Base-by-base conservation (phyloP, 2,888 invertebrate genomes). In the Lycia hirtaria region DNA sequence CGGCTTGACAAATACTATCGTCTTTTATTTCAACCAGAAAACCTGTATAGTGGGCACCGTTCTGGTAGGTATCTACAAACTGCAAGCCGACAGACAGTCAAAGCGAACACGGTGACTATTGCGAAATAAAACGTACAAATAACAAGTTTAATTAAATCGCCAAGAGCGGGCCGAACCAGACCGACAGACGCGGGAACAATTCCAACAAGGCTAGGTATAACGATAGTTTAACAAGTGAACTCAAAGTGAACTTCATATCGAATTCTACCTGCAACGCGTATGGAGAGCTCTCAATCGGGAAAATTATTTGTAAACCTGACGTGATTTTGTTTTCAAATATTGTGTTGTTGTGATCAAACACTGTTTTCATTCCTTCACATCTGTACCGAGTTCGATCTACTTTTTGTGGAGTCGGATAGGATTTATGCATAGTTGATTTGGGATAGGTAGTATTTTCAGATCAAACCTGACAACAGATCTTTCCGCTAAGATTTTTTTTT, bases 141-240 rank as follows among this genome's bases (percentile, higher is more conserved):
- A 90, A 86, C 88, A 88, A 85, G 85, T 91, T 92, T 92, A 92
- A 92, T 91, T 92, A 91, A 92, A 92, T 90, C 79, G 87, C 81
- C 81, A 87, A 86, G 85, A 86, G 75, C 81, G 72, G 72, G 67
- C 68, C 62, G 61, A 70, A 73, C 72, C 70, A 28, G 47, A 24
- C 70, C 66, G 67, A 64, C 64, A 58, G 69, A 69, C 72, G 69
- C 69, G 75, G 73, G 75, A 87, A 86, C 87, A 85, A 88, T 87
- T 79, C 78, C 81, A 78, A 81, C 83, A 82, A 41, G 41, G 41
- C 41, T 41, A 28, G 41, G 17, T 41, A 82, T 79, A 85, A 81
- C 86, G 83, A 86, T 88, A 89, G 87, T 88, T 88, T 83, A 87
- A 87, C 85, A 83, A 85, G 85, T 85, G 83, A 87, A 89, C 82